A percentile compares a stretch with the other conserved stretches of the same genome.
Conservation (phyloP, 2,797 vertebrate genomes). For the Pristis pectinata region DNA sequence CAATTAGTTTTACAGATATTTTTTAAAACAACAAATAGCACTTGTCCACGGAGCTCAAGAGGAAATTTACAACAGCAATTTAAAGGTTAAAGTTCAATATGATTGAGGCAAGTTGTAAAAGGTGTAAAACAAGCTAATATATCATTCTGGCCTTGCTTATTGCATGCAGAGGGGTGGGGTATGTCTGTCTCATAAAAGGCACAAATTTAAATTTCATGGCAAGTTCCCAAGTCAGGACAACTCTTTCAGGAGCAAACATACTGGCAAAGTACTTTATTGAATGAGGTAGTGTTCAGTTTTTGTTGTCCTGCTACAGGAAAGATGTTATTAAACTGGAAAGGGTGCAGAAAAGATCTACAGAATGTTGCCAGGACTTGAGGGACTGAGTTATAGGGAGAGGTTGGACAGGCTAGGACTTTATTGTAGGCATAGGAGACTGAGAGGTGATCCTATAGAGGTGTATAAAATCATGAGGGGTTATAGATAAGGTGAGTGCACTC, state of each 20-base stretch:
- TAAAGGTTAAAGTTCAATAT: not conserved
- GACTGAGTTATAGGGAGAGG: too few species aligned
- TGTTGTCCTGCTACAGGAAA: too few species aligned
- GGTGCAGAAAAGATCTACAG: too few species aligned
- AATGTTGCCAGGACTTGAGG: too few species aligned
- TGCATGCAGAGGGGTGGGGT: not conserved
- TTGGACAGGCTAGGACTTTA: too few species aligned
- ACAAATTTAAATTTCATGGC: not conserved
- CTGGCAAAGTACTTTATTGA: too few species aligned
- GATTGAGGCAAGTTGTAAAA: not conserved
- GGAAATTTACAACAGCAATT: slow-evolving; percentile 5
- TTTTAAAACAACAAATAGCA: slow-evolving; percentile 19
- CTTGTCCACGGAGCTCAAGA: not conserved
- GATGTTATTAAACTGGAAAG: too few species aligned
- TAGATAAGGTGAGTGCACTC: too few species aligned
- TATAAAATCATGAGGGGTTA: not conserved
- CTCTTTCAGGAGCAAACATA: not conserved
- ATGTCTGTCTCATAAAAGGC: not conserved
- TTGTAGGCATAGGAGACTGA: too few species aligned
- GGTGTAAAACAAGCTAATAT: not conserved
- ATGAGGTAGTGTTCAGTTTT: too few species aligned
- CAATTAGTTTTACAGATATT: not conserved
- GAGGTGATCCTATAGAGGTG: not conserved
- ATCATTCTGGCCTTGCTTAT: not conserved
- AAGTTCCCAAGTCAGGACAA: not conserved